Evolutionary conservation across 2,888 invertebrate species (phyloP).

Genomic region (Drosophila macrospina): DNA sequence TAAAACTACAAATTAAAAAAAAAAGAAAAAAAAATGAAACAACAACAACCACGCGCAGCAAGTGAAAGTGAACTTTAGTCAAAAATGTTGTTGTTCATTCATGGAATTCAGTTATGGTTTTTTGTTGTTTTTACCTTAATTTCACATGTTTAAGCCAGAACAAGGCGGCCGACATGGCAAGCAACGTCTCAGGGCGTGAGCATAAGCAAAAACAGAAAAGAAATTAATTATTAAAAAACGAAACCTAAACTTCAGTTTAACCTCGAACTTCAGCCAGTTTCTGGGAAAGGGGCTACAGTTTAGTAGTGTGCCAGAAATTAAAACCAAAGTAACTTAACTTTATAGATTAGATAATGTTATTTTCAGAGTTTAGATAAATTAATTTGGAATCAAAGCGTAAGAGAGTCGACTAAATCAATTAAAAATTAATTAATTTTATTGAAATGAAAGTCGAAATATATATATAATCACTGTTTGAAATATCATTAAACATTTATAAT

Average conservation of each 20-base stretch:
- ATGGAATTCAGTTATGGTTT: conserved; percentile 35
- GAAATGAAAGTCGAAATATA: too few relatives aligned
- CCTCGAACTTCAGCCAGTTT: neutral
- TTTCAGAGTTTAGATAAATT: neutral
- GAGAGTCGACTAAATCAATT: too few relatives aligned
- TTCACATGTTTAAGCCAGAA: conserved; percentile 36
- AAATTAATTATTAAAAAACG: neutral
- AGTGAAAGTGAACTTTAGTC: conserved; percentile 61
- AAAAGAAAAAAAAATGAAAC: neutral
- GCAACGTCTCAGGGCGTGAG: conserved; percentile 5
- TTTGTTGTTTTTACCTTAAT: conserved; percentile 8
- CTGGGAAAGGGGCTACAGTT: neutral
- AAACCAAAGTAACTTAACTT: neutral
- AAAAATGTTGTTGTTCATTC: conserved; percentile 35
- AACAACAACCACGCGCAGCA: conserved; percentile 4
- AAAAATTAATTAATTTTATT: too few relatives aligned
- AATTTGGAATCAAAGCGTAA: neutral
- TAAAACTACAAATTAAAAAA: conserved; percentile 40
- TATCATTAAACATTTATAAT: too few relatives aligned
- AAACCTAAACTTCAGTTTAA: neutral
- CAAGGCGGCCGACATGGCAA: conserved; percentile 22
- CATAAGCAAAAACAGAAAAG: neutral
- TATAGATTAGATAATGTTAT: neutral
- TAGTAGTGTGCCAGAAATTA: conserved; percentile 4
- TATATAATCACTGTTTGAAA: too few relatives aligned